A percentile compares a stretch with the other conserved stretches of the same genome.
Conservation (phyloP, 1,140 invertebrate genomes). For the Leptestheria dahalacensis region DNA sequence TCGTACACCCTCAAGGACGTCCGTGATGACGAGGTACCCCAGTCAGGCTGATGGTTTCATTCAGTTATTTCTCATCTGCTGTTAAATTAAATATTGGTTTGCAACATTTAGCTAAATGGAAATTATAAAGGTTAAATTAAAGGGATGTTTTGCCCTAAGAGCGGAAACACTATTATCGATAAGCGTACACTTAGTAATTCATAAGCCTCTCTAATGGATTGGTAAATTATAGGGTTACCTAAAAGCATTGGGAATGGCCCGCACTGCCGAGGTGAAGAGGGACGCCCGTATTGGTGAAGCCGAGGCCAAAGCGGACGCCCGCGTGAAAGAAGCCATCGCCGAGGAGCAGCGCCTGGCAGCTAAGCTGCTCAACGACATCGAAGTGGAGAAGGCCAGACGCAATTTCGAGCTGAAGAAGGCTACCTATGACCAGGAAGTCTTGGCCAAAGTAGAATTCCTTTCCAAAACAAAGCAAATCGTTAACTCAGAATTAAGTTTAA, state of each 20-base stretch:
- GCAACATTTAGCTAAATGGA: not conserved
- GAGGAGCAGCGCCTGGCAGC: constrained; percentile 89
- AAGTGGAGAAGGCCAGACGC: constrained; percentile 87
- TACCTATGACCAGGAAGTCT: constrained; percentile 89
- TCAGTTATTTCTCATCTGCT: not conserved
- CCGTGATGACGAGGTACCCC: constrained; percentile 79
- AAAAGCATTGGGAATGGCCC: constrained; percentile 84
- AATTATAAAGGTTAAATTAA: not conserved
- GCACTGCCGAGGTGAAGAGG: constrained; percentile 90
- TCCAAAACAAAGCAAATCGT: too few relatives aligned
- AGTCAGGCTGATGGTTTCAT: not conserved
- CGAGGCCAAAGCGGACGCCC: constrained; percentile 71
- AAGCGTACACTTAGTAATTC: too few relatives aligned
- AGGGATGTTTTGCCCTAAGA: too few relatives aligned
- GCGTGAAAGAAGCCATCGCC: constrained; percentile 85
- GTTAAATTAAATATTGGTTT: not conserved
- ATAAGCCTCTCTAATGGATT: too few relatives aligned
- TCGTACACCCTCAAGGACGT: constrained; percentile 97
- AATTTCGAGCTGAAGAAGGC: constrained; percentile 97
- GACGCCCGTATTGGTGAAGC: constrained; percentile 93
- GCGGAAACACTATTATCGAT: too few relatives aligned
- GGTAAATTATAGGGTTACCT: constrained; percentile 56
- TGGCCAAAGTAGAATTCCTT: constrained; percentile 56
- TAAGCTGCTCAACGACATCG: constrained; percentile 68
- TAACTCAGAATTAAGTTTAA: too few relatives aligned